phyloP scores from a whole-genome alignment of 2,113 vertebrate genomes.

The Campylomormyrus numenius region DNA sequence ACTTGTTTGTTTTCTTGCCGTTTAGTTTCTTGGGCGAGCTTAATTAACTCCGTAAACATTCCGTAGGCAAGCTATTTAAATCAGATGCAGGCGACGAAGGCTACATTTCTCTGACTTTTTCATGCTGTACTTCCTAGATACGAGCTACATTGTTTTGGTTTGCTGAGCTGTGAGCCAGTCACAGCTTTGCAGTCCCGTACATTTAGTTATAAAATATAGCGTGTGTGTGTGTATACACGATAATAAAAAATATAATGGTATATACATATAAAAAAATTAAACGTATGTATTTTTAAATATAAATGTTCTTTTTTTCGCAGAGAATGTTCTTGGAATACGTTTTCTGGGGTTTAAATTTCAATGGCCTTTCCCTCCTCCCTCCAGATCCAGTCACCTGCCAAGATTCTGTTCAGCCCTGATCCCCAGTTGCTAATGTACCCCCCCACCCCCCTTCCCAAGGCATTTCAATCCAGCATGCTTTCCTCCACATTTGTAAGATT shows the following conservation, averaged over 20 bases:
- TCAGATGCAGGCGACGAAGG: background rate
- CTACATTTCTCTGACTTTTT: background rate
- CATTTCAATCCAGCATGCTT: slow-evolving; percentile 35
- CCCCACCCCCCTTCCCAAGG: background rate
- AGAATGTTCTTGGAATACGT: background rate
- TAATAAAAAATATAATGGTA: too few relatives aligned
- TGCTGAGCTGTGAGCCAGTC: background rate
- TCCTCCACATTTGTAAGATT: slow-evolving; percentile 33
- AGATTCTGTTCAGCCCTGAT: slow-evolving; percentile 19
- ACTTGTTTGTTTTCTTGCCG: background rate
- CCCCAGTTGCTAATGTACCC: slow-evolving; percentile 8
- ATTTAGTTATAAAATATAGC: background rate
- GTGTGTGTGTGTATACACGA: background rate
- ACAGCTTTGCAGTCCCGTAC: background rate
- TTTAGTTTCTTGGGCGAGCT: background rate
- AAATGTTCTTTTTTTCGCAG: background rate
- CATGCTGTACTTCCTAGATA: background rate
- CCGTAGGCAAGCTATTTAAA: background rate
- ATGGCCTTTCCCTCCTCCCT: background rate
- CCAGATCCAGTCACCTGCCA: slow-evolving; percentile 13
- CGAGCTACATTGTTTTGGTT: background rate
- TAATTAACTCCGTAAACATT: background rate
- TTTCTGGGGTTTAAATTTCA: slow-evolving; percentile 1
- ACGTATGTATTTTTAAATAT: too few relatives aligned
- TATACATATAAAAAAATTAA: too few relatives aligned